Evolutionary conservation across 2,888 invertebrate genomes (phyloP).

Genomic region (Hyposoter didymator): DNA sequence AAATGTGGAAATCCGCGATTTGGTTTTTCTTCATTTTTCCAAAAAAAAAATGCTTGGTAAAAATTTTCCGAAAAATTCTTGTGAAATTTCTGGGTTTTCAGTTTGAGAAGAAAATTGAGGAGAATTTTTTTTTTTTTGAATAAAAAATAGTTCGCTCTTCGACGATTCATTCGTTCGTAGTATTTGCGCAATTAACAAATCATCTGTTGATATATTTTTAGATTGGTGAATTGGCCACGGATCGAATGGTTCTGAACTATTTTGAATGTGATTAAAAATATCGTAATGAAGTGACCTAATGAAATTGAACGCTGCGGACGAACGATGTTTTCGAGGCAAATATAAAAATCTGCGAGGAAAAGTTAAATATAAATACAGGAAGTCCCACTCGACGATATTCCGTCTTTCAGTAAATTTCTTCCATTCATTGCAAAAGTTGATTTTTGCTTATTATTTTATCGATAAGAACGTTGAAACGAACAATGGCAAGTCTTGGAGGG

Average conservation of each 20-base stretch:
- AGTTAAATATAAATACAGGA: background rate
- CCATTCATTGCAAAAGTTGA: conserved; percentile 7
- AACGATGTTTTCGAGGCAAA: conserved; percentile 2
- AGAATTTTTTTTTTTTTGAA: no score
- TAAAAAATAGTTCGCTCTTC: no score
- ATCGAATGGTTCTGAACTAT: background rate
- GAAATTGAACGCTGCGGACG: background rate
- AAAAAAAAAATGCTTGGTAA: no score
- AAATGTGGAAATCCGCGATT: no score
- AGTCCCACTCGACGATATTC: background rate
- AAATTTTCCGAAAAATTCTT: no score
- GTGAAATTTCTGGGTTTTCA: no score
- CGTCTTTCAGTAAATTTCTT: background rate
- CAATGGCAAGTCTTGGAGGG: conserved; percentile 14
- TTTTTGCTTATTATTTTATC: conserved; percentile 30
- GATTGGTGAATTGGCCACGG: no score
- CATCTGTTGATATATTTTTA: no score
- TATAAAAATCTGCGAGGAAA: background rate
- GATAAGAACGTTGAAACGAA: conserved; percentile 24
- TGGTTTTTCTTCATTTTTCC: no score
- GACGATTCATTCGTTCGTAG: no score
- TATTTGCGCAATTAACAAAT: no score
- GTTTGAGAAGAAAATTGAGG: no score
- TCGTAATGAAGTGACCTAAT: background rate
- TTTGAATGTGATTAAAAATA: background rate